phyloP scores from a whole-genome alignment of 2,888 invertebrate species.

The Eustalomyia histrio region DNA sequence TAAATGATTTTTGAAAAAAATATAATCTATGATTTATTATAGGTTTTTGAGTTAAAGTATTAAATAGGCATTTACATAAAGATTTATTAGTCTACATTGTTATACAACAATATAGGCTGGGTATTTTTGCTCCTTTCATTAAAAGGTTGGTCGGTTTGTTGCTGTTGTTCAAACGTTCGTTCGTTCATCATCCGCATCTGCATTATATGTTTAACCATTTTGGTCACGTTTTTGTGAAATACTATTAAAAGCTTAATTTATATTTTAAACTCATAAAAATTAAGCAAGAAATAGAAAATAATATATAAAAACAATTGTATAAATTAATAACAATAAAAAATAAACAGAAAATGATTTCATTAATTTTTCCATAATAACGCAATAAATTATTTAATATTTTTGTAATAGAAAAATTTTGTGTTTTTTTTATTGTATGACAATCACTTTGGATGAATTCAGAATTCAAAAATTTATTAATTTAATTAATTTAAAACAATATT shows the following conservation, averaged over 20 bases:
- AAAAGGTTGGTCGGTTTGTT: background rate
- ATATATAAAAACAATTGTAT: no score
- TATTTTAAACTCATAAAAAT: constrained; percentile 20
- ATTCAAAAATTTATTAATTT: no score
- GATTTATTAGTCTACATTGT: constrained; percentile 59
- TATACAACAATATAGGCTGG: constrained; percentile 17
- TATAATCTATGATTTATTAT: constrained; percentile 2
- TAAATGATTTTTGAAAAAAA: background rate
- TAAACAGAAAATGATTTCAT: no score
- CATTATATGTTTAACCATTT: constrained; percentile 51
- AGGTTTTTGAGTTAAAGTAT: constrained; percentile 14
- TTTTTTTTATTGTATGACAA: no score
- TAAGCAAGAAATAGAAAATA: background rate
- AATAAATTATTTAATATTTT: no score
- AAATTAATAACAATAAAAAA: no score
- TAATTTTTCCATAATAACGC: no score
- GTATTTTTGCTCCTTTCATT: background rate
- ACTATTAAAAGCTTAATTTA: constrained; percentile 32
- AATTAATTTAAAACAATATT: no score
- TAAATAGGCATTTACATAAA: constrained; percentile 35
- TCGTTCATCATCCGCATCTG: constrained; percentile 16
- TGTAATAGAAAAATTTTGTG: no score
- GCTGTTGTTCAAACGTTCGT: background rate
- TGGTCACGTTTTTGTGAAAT: constrained; percentile 52
- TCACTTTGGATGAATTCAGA: no score